Evolutionary conservation across 2,113 vertebrate species (phyloP), one percentile per base, ranked within the genome.

Genomic region (Pholis gunnellus): DNA sequence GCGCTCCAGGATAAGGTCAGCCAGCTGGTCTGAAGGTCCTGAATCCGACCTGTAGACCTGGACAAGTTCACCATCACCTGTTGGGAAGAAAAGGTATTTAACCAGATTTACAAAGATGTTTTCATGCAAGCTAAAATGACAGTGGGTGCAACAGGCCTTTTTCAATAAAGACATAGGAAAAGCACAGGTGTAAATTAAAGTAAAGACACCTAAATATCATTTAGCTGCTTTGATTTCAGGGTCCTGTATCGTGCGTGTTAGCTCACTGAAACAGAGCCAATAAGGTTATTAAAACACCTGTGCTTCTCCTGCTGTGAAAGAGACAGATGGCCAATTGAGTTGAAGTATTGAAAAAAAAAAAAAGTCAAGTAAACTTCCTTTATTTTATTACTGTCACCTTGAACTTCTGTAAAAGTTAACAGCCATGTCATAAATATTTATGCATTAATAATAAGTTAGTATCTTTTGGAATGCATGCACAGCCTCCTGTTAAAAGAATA

Each of bases 11-110:
- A 78, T 67, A 97, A 84, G 0, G 91, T 93, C 83, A 93, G 69
- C 84, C 95, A 96, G 8, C 93, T 94, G 27, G 91, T 94, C 87
- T 96, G 96, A 65, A 97, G 91, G 79, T 95, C 95, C 82, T 94
- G 94, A 79, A 95, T 93, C 86, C 96, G 91, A 82, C 65, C 17
- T 6, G 83, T 11, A 29, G 84, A 56, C 15, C 54, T 71, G 63
- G 73, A 75, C 63, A 90, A 73, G 91, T 92, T 78, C 95, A 91
- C 42, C 84, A 67, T 60, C 22, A 88, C 40, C 90, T 90, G 79
- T 48, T 8, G 54, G 59, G 29, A 9, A 15, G 40, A 42, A 31
- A 14, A 1, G 3, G 5, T n/a, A 1, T 52, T 54, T 1, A 64
- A 50, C 50, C 5, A 20, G 17, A 0, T 20, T 54, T 6, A 57